phyloP scores from a whole-genome alignment of 2,888 invertebrate genomes.

The Limenitis camilla region DNA sequence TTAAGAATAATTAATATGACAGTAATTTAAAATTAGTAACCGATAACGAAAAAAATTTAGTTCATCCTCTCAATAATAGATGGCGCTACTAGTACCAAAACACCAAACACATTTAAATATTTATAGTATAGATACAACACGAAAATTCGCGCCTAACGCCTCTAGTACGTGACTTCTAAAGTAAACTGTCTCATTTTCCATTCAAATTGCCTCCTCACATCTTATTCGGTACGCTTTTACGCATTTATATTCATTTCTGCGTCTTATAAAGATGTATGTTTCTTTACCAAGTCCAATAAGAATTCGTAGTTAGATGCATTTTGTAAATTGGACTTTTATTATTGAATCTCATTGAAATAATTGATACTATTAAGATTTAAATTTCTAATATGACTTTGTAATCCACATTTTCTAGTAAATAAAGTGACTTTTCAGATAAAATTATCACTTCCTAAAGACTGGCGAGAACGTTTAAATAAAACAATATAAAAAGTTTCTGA shows the following conservation, averaged over 20 bases:
- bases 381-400: too few species aligned
- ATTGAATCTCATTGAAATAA: neutral
- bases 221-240: conserved; percentile 52
- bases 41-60: conserved; percentile 3
- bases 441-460: too few species aligned
- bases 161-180: conserved; percentile 58
- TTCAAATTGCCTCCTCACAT: conserved; percentile 62
- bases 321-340: conserved; percentile 32
- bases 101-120: conserved; percentile 8
- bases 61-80: conserved; percentile 43
- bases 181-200: conserved; percentile 64
- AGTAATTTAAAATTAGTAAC: neutral
- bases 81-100: conserved; percentile 40
- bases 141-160: conserved; percentile 29
- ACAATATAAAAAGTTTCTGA: too few species aligned
- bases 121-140: conserved; percentile 21
- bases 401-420: too few species aligned
- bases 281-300: conserved; percentile 47
- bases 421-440: too few species aligned
- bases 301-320: conserved; percentile 25
- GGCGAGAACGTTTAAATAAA: too few species aligned
- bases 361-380: too few species aligned
- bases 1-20: too few species aligned
- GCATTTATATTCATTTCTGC: conserved; percentile 64
- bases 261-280: conserved; percentile 58